Base-by-base conservation (phyloP, 1,140 invertebrate species). In the Oryctes rhinoceros region DNA sequence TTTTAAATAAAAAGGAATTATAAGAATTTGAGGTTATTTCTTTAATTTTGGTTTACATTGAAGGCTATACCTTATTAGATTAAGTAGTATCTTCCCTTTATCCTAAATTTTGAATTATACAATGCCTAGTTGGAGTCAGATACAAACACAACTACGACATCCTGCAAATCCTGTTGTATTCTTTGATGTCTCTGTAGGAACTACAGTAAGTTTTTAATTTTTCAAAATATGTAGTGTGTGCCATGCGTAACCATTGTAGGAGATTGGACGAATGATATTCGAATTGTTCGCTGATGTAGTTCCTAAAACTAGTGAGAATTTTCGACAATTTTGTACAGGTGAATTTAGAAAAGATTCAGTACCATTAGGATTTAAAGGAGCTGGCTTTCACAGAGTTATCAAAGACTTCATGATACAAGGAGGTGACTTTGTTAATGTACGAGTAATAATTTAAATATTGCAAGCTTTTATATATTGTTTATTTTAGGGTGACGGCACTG, bases 381-480 rank as follows among this genome's bases (percentile, higher is more conserved):
- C 95, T 44, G 94, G 94, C 86, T 99, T 99, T 89, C 99, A 99
- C 88, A 91, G 98, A 88, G 97, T 99, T 59, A 99, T 99, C 77
- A 99, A 99, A 90, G 98, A 96, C 89, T 96, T 96, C 85, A 99
- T 99, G 98, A 97, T 99, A 84, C 98, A 99, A 92, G 98, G 98
- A 79, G 98, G 98, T 20, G 98, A 99, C 90, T 99, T 99, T 92
- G 94, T 98, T 1, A 97, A 97, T 91, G 96, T 97, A 92, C 92
- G 89, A 88, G 71, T 53, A 18, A 59, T 74, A 5, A 49, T 49
- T 47, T 30, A 6, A 53, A 11, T 48, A 67, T 71, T 39, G n/a
- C 65, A 47, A 44, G 59, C 18, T 44, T 48, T 71, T n/a, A n/a
- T 78, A 39, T 13, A 37, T 24, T 81, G 81, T 59, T 80, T 80